phyloP scores from a whole-genome alignment of 2,888 invertebrate species.

The Acleris holmiana region DNA sequence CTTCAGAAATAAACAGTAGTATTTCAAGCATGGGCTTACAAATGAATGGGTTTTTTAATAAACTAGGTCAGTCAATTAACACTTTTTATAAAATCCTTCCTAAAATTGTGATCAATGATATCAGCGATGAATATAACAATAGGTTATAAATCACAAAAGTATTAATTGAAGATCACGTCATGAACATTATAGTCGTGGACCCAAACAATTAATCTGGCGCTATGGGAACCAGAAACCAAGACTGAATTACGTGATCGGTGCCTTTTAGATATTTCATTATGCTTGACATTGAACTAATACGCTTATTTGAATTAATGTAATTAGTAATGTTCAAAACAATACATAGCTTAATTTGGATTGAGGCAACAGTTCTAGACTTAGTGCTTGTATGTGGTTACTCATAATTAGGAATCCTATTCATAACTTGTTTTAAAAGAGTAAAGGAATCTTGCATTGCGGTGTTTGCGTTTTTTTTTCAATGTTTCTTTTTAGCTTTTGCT shows the following conservation, averaged over 20 bases:
- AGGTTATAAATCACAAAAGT: slow-evolving; percentile 18
- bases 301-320: neutral
- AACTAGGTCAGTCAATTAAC: too few relatives aligned
- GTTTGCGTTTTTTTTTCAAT: too few relatives aligned
- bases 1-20: too few relatives aligned
- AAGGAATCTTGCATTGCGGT: too few relatives aligned
- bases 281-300: slow-evolving; percentile 16
- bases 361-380: slow-evolving; percentile 4
- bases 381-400: neutral
- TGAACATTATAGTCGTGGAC: slow-evolving; percentile 12
- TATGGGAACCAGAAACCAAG: slow-evolving; percentile 9
- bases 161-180: slow-evolving; percentile 22
- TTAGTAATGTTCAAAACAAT: neutral
- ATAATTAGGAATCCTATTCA: too few relatives aligned
- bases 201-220: slow-evolving; percentile 22
- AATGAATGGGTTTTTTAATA: too few relatives aligned
- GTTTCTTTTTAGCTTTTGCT: too few relatives aligned
- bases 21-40: too few relatives aligned
- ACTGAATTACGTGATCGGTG: neutral
- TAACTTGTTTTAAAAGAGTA: too few relatives aligned
- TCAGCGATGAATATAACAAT: slow-evolving; percentile 1
- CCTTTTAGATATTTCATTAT: slow-evolving; percentile 1
- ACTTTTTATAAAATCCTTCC: too few relatives aligned
- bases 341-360: slow-evolving; percentile 1
- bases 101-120: slow-evolving; percentile 2